A percentile compares a stretch with the other conserved stretches of the same genome.
phyloP scores from a whole-genome alignment of 2,888 invertebrate species.

The Melangyna quadrimaculata region DNA sequence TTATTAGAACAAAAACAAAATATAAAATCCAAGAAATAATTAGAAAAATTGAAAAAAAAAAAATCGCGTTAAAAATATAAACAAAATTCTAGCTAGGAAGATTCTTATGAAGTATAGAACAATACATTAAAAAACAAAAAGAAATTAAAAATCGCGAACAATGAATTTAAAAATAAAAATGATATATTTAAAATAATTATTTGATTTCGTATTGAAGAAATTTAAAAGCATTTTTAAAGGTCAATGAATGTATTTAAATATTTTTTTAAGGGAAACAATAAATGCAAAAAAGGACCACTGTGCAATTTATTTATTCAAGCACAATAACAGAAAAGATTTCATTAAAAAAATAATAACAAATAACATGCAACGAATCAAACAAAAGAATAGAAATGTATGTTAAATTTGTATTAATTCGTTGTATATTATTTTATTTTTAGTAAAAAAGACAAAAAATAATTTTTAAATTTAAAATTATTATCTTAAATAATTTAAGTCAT shows the following conservation, averaged over 20 bases:
- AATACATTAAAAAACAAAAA: slow-evolving; percentile 38
- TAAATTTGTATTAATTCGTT: neutral
- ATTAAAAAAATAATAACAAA: slow-evolving; percentile 22
- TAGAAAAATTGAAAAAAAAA: slow-evolving; percentile 44
- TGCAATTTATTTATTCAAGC: slow-evolving; percentile 62
- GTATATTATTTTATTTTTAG: neutral
- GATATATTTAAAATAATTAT: slow-evolving; percentile 21
- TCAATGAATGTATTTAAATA: slow-evolving; percentile 2
- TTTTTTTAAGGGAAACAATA: slow-evolving; percentile 12
- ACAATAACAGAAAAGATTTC: slow-evolving; percentile 57
- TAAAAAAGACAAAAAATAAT: neutral
- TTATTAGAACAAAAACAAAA: slow-evolving; percentile 44
- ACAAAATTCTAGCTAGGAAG: slow-evolving; percentile 58
- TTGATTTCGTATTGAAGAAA: slow-evolving; percentile 12
- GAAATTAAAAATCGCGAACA: slow-evolving; percentile 56
- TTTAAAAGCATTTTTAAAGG: slow-evolving; percentile 68
- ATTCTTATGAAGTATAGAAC: slow-evolving; percentile 68
- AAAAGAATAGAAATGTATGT: slow-evolving; percentile 44
- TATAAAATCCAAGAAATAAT: slow-evolving; percentile 19
- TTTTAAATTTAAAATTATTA: neutral
- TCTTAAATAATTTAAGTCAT: neutral
- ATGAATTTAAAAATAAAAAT: slow-evolving; percentile 47
- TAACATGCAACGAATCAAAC: slow-evolving; percentile 65
- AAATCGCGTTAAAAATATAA: slow-evolving; percentile 47
- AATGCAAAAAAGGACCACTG: slow-evolving; percentile 61